Percentiles rank a stretch among this genome's conserved stretches.
These are phyloP conservation scores for Sceloporus tristichus DNA, from an alignment of 2,113 vertebrate genomes.

Conservation along the genomic window DNA sequence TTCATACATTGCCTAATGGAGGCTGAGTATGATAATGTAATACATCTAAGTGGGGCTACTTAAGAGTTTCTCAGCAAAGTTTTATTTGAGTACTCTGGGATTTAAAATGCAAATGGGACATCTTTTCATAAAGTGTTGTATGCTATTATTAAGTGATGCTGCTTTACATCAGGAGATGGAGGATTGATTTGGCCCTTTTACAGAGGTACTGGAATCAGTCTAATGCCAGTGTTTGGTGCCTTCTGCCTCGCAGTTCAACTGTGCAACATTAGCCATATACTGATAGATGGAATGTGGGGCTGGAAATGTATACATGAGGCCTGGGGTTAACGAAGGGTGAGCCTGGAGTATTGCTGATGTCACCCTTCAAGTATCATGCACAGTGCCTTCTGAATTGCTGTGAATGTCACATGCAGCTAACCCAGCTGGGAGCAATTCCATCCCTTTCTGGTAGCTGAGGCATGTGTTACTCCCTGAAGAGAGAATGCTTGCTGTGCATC, in stretches of 20 bases:
- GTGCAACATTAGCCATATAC: background rate
- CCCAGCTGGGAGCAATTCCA: slow-evolving; percentile 50
- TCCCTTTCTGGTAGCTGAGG: slow-evolving; percentile 50
- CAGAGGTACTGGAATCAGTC: background rate
- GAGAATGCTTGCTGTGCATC: slow-evolving; percentile 45
- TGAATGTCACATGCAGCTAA: slow-evolving; percentile 59
- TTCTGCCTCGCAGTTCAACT: background rate
- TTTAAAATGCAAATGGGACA: background rate
- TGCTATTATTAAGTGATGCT: background rate
- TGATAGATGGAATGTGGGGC: slow-evolving; percentile 34
- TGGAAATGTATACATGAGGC: background rate
- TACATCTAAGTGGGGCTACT: slow-evolving; percentile 4
- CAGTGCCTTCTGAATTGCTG: slow-evolving; percentile 57
- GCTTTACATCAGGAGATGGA: background rate
- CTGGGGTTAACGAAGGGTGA: slow-evolving; percentile 35
- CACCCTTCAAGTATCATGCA: slow-evolving; percentile 54
- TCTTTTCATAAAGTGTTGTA: slow-evolving; percentile 25
- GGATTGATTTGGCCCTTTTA: background rate
- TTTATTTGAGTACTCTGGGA: slow-evolving; percentile 16
- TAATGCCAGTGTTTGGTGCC: fast-evolving
- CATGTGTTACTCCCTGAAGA: slow-evolving; percentile 44
- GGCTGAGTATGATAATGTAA: background rate
- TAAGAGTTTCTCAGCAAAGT: background rate
- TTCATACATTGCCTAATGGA: slow-evolving; percentile 9
- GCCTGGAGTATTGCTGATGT: slow-evolving; percentile 52